Conservation (phyloP, 2,113 vertebrate species). For the Sciurus niger region DNA sequence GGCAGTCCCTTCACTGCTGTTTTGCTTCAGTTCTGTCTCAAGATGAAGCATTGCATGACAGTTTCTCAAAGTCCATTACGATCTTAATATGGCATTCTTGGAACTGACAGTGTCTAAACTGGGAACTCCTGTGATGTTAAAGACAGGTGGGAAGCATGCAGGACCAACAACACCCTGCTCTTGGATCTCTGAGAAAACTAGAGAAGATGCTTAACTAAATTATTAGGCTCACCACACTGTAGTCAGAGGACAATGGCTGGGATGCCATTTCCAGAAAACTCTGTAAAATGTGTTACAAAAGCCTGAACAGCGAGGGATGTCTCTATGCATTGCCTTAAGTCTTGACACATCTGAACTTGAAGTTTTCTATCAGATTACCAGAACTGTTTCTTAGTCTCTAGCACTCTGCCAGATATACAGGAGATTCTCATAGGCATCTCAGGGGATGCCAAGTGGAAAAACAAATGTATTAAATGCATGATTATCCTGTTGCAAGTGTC, state of each 20-base stretch:
- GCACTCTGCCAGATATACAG: neutral
- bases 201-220: neutral
- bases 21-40: slow-evolving; percentile 17
- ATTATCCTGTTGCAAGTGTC: neutral
- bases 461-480: neutral
- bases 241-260: neutral
- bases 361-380: slow-evolving; percentile 19
- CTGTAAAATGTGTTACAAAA: neutral
- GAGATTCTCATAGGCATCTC: neutral
- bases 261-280: slow-evolving; percentile 15
- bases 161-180: neutral
- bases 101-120: slow-evolving; percentile 9
- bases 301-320: neutral
- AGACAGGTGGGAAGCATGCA: neutral
- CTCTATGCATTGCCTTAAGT: neutral
- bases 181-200: slow-evolving; percentile 6
- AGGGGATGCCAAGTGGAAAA: neutral
- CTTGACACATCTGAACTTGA: neutral
- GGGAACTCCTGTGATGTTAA: slow-evolving; percentile 5
- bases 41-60: neutral
- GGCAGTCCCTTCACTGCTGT: slow-evolving; percentile 47
- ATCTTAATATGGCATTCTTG: neutral
- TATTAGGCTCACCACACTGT: neutral
- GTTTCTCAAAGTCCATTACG: slow-evolving; percentile 1
- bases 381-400: neutral